These are phyloP conservation scores for Drosophila melanocephala DNA, from an alignment of 2,888 invertebrate genomes.

Conservation along the genomic window DNA sequence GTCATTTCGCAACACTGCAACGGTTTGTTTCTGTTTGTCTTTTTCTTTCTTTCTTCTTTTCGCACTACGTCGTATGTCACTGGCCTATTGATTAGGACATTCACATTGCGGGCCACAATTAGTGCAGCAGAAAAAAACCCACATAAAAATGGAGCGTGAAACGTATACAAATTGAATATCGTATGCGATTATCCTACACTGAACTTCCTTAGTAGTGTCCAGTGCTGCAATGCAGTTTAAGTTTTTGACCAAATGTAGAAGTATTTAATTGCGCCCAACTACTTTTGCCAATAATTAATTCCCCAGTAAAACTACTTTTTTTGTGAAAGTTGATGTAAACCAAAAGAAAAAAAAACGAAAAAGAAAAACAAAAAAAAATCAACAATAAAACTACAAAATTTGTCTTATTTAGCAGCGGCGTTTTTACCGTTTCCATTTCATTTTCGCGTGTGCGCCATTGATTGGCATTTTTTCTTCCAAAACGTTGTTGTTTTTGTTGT, in stretches of 20 bases:
- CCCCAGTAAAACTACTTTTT: slow-evolving; percentile 31
- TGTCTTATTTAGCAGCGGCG: slow-evolving; percentile 53
- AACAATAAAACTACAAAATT: slow-evolving; percentile 43
- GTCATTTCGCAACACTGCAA: slow-evolving; percentile 66
- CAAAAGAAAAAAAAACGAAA: slow-evolving; percentile 29
- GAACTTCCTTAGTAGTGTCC: slow-evolving; percentile 54
- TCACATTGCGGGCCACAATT: slow-evolving; percentile 64
- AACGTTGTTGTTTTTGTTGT: slow-evolving; percentile 17
- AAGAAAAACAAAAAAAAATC: slow-evolving; percentile 16
- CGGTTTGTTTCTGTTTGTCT: slow-evolving; percentile 23
- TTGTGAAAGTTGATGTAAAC: slow-evolving; percentile 77
- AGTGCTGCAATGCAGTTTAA: slow-evolving; percentile 5
- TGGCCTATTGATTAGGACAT: slow-evolving; percentile 73
- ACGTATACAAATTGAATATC: slow-evolving; percentile 26
- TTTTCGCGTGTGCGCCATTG: slow-evolving; percentile 72
- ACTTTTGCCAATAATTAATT: slow-evolving; percentile 71
- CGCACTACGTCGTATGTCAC: slow-evolving; percentile 44
- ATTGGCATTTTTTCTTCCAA: slow-evolving; percentile 62
- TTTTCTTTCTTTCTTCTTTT: slow-evolving; percentile 11
- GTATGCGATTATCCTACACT: slow-evolving; percentile 24
- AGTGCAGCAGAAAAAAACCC: slow-evolving; percentile 26
- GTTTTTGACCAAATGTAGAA: slow-evolving; percentile 58
- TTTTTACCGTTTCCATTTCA: slow-evolving; percentile 63
- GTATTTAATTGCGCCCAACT: slow-evolving; percentile 58
- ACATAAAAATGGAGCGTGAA: slow-evolving; percentile 48